Base-by-base conservation (phyloP, 1,140 invertebrate species). In the Archivesica marissinica region DNA sequence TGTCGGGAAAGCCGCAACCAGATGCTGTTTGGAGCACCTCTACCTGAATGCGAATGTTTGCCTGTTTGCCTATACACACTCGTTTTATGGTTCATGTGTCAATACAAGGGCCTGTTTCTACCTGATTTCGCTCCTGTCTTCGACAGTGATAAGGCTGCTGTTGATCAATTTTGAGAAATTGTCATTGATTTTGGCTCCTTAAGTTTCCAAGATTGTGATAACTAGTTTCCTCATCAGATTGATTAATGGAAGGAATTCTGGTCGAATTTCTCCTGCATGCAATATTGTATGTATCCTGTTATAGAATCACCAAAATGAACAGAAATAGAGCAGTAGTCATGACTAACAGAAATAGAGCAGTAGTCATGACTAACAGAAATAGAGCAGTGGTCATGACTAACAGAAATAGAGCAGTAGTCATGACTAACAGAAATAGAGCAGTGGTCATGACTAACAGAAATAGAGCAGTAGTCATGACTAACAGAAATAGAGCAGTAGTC, bases 211-310 rank as follows among this genome's bases (percentile, higher is more conserved):
- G 44, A 50, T 72, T 44, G 7, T 72, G 38, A 33, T 52, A 72
- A 7, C 28, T 33, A 2, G 33, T 68, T 68, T 68, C 64, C 28
- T 72, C 1, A 33, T 13, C 28, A 72, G 41, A 47, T 72, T 72
- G 68, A 72, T 72, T 72, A 72, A 50, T 72, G 33, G 68, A 11
- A 47, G n/a, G n/a, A n/a, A n/a, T n/a, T n/a, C n/a, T n/a, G n/a
- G n/a, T n/a, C n/a, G n/a, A n/a, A n/a, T n/a, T n/a, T n/a, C n/a
- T n/a, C n/a, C n/a, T n/a, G n/a, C n/a, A n/a, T n/a, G n/a, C n/a
- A n/a, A n/a, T n/a, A n/a, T n/a, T n/a, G n/a, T n/a, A n/a, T n/a
- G n/a, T n/a, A n/a, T n/a, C n/a, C n/a, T n/a, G n/a, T n/a, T n/a
- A n/a, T n/a, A n/a, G n/a, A n/a, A n/a, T n/a, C n/a, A n/a, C n/a